Conservation (phyloP, 2,113 vertebrate species). For the Casuarius casuarius region DNA sequence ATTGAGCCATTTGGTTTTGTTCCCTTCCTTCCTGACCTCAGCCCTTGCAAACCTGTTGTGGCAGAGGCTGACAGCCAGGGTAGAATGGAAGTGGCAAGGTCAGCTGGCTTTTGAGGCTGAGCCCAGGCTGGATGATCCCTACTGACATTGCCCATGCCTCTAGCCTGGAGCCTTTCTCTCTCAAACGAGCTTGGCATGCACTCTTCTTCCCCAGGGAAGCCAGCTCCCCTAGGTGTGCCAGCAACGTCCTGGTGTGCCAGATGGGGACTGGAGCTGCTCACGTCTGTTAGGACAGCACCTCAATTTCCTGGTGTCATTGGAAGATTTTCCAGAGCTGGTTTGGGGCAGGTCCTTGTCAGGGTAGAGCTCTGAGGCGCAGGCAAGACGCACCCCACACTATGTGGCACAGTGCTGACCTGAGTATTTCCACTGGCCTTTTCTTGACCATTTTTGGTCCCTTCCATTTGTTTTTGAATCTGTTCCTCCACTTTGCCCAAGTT, state of each 20-base stretch:
- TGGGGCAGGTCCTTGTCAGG: background rate
- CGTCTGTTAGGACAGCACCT: background rate
- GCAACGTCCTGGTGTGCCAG: background rate
- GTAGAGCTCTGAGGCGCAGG: background rate
- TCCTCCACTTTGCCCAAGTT: conserved; percentile 69
- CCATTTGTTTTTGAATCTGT: conserved; percentile 69
- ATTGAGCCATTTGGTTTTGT: background rate
- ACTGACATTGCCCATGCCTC: too few relatives aligned
- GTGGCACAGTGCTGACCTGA: conserved; percentile 57
- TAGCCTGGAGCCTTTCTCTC: too few relatives aligned
- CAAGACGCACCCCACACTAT: background rate
- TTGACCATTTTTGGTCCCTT: conserved; percentile 75
- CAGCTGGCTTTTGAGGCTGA: too few relatives aligned
- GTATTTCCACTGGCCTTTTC: conserved; percentile 65
- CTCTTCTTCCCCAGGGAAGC: too few relatives aligned
- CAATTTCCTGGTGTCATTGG: accelerated
- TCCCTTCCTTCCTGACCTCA: background rate
- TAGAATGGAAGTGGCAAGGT: too few relatives aligned
- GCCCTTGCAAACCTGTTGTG: background rate
- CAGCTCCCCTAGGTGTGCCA: too few relatives aligned
- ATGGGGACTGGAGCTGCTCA: background rate
- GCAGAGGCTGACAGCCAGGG: too few relatives aligned
- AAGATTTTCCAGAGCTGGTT: accelerated
- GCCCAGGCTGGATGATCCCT: too few relatives aligned
- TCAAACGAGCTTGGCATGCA: too few relatives aligned